A percentile compares a stretch with the other conserved stretches of the same genome.
Conservation (phyloP, 2,888 invertebrate genomes). For the Andrena flavipes region DNA sequence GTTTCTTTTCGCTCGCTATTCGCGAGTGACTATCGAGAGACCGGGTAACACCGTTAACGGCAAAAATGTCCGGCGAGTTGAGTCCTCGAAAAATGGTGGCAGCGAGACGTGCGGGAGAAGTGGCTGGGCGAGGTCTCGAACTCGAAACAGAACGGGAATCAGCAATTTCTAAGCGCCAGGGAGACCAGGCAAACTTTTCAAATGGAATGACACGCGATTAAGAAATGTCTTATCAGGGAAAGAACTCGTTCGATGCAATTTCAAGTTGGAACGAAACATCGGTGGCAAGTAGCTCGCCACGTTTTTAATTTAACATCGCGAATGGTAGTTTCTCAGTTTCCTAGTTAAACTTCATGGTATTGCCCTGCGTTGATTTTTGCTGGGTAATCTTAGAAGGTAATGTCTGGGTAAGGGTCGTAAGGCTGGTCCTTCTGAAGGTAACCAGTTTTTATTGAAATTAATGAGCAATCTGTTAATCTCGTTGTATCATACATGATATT, state of each 20-base stretch:
- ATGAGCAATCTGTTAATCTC: no score
- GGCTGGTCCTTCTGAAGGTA: no score
- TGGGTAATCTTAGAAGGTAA: no score
- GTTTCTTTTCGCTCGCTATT: neutral
- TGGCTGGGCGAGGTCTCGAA: neutral
- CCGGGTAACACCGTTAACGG: neutral
- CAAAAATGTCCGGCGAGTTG: conserved; percentile 11
- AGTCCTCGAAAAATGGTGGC: neutral
- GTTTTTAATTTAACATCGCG: neutral
- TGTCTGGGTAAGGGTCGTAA: no score
- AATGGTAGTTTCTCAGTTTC: neutral
- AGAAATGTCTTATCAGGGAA: conserved; percentile 19
- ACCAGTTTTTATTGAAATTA: no score
- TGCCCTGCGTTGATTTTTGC: no score
- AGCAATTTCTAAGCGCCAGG: neutral
- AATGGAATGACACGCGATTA: conserved; percentile 9
- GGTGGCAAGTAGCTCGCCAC: neutral
- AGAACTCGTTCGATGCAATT: conserved; percentile 17
- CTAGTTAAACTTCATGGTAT: neutral
- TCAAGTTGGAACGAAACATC: conserved; percentile 3
- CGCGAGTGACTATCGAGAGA: neutral
- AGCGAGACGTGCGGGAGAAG: neutral
- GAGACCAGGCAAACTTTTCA: conserved; percentile 12
- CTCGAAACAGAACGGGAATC: conserved; percentile 24
- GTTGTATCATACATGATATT: no score